These are phyloP conservation scores for Acinonyx jubatus DNA, from an alignment of 2,113 vertebrate species.

Conservation along the genomic window DNA sequence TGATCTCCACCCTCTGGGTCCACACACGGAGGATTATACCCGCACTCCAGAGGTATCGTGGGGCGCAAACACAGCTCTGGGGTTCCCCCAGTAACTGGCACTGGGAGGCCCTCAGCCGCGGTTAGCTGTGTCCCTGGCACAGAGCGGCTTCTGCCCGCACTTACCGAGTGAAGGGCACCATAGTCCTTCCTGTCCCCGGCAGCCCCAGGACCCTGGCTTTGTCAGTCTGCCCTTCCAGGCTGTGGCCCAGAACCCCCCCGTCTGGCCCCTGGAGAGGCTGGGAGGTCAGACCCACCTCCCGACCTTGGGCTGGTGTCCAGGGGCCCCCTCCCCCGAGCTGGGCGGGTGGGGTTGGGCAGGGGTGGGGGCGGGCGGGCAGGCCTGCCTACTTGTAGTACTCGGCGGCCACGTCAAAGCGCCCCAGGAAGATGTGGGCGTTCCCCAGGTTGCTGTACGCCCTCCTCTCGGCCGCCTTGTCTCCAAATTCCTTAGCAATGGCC, in stretches of 20 bases:
- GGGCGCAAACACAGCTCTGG: neutral
- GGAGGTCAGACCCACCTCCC: neutral
- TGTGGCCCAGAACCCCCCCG: neutral
- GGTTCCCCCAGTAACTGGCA: fast-evolving
- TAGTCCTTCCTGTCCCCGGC: neutral
- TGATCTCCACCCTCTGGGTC: neutral
- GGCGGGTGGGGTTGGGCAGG: fast-evolving
- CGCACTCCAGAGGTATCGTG: fast-evolving
- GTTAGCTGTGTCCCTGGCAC: neutral
- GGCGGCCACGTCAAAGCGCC: conserved; percentile 93
- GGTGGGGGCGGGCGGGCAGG: fast-evolving
- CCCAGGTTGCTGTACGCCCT: conserved; percentile 98
- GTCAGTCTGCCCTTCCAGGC: neutral
- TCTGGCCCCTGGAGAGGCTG: neutral
- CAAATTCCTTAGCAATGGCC: conserved; percentile 98
- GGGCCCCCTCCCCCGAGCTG: neutral
- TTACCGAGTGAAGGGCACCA: too few relatives aligned
- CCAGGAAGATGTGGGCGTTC: conserved; percentile 96
- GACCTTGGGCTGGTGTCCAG: neutral
- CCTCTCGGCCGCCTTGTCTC: conserved; percentile 96
- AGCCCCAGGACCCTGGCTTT: fast-evolving
- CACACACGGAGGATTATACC: fast-evolving
- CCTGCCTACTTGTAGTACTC: conserved; percentile 96
- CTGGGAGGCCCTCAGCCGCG: neutral
- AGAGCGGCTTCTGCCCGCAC: fast-evolving